Base-by-base conservation (phyloP, 1,140 invertebrate species). In the Drosophila azteca region DNA sequence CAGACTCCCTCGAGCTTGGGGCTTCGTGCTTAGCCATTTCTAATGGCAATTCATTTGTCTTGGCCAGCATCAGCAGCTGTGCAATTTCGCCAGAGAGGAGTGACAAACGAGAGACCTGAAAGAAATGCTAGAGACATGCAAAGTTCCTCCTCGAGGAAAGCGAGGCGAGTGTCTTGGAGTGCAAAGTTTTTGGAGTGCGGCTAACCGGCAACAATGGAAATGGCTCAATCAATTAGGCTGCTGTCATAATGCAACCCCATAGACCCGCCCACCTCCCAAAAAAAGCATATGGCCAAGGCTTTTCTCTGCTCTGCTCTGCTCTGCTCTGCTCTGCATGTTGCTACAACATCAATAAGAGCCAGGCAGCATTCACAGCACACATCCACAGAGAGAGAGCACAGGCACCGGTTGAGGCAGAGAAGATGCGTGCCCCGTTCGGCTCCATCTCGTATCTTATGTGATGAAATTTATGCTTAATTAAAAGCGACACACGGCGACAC, bases 391-490 rank as follows among this genome's bases (percentile, higher is more conserved):
- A 26, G 24, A 26, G 24, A 4, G 29, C 29, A 2, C 7, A 9
- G 29, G 7, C 29, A 20, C 0, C 0, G 17, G 17, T 1, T 1
- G 0, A 11, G 15, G 24, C 24, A 6, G 5, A 5, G 24, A 64
- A 65, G 57, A 79, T 87, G 82, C 82, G 82, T 87, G 82, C 75
- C 66, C 62, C 66, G 57, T 59, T 69, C 55, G 35, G 41, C 54
- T 77, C 58, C 53, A 62, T 41, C 54, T 87, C 76, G 72, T 90
- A 89, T 90, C 89, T 85, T 77, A 75, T 75, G 90, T 82, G 85
- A 89, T 85, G 78, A 87, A 90, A 90, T 90, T 90, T 90, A 90
- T 90, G 89, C 89, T 89, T 90, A 90, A 90, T 90, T 90, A 90
- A 90, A 90, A 88, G 81, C 82, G 83, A 90, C 88, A 89, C 76